Evolutionary conservation across 2,888 invertebrate genomes (phyloP), one percentile per base, ranked within the genome.

Genomic region (Drosophila helvetica): DNA sequence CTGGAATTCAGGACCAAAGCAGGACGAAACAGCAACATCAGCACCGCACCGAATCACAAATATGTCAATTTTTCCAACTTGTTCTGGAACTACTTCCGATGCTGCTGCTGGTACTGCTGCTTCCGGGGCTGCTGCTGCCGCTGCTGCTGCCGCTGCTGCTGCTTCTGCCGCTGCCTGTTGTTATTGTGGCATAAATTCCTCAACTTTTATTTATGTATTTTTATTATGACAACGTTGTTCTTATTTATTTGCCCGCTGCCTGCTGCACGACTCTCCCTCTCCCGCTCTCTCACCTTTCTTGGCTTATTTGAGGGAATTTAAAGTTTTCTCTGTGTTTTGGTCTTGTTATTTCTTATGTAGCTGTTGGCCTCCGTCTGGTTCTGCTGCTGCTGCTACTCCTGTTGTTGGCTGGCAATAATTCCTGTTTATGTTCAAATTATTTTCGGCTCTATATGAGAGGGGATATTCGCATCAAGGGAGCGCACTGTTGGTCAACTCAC

Each of bases 371-470:
- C 22, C 22, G 22, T 22, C 27, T 27, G 27, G 2, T 8, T 27
- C 27, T 27, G 8, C 60, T 43, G 52, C 55, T 42, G 22, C 7
- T 33, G 15, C 19, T 53, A 25, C 46, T n/a, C 17, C 62, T 53
- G 77, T 64, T 75, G 79, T 75, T 68, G 57, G 76, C 78, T 66
- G 62, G 87, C 80, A 69, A 82, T 84, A 84, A 88, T 85, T 83
- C 72, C 82, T 87, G 86, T 83, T 83, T 84, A 84, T 88, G 80
- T 70, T 73, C 86, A 73, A 83, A 79, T 88, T 84, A 83, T 77
- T 82, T 84, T 86, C 62, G 72, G 71, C 83, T 65, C 56, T 53
- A 61, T 73, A 69, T 55, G 48, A 18, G 51, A 52, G 15, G 27
- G 8, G 51, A 43, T 27, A 57, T 57, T 33, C 33, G 33, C 33